Base-by-base conservation (phyloP, 2,888 invertebrate genomes). In the Druceiella hillmani region DNA sequence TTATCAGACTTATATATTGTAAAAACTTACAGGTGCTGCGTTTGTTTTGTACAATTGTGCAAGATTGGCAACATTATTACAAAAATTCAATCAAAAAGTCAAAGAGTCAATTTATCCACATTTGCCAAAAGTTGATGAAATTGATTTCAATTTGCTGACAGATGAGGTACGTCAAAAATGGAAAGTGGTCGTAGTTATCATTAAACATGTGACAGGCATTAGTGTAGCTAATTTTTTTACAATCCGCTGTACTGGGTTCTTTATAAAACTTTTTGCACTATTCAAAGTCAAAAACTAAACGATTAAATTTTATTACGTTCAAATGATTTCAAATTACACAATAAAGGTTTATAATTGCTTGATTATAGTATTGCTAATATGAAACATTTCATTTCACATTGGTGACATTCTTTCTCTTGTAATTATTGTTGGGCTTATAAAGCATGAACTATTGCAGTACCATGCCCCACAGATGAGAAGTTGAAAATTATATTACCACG, bases 1-100 rank as follows among this genome's bases (percentile, higher is more conserved):
- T 36, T 36, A 45, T 29, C 35, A 39, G 35, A 38, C 38, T 46
- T 45, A 16, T 39, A 38, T 47, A 34, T 46, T 49, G 14, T 22
- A 17, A 25, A 22, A 14, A 32, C 30, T 64, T 64, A 20, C 58
- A 85, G 85, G 83, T 34, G 81, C 82, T 20, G 67, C 81, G 15
- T 88, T 87, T 58, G 74, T 87, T 39, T 63, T 88, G 16, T 88
- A 89, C 58, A 89, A 89, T 55, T 80, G 80, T 55, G 86, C 84
- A 0, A 75, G 88, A 45, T 55, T 88, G 33, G 74, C 78, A 50
- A 75, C 79, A 1, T 71, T 87, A 34, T 64, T 83, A 39, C 71
- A 74, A 48, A 78, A 76, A 43, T 87, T 78, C 55, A 62, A 77
- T 44, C 66, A 74, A 5, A 75, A 71, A 54, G 76, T 79, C 3